Evolutionary conservation across 2,797 vertebrate genomes (phyloP), one percentile per base, ranked within the genome.

Genomic region (Tadarida brasiliensis): DNA sequence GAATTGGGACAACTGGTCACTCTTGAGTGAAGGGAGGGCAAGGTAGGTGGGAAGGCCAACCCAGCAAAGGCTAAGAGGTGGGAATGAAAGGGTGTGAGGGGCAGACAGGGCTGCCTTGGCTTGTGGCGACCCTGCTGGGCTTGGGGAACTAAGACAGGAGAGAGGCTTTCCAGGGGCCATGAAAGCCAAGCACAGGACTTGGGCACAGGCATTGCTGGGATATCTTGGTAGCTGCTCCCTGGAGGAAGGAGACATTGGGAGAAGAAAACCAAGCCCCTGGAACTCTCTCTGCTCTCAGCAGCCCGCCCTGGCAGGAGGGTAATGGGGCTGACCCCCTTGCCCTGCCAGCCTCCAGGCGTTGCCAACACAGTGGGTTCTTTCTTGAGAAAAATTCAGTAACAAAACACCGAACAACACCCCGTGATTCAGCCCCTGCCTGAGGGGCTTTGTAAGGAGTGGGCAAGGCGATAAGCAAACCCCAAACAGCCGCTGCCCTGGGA

Each of bases 331-430:
- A 68, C 57, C 24, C n/a, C 67, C 65, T 15, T 3, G 28, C 51
- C 44, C 78, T 5, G 10, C 51, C 92, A 74, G 82, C 30, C 83
- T 78, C 33, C 56, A 51, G 94, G 57, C 2, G 0, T 20, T 56
- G 71, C 56, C 3, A 24, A 88, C 76, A 92, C 80, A 94, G 80
- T 70, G 76, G 76, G 67, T 11, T 85, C 89, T 96, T 95, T 89
- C 73, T 89, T 68, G 0, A 56, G 73, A 87, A 92, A 88, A 76
- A 81, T 93, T 86, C 30, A 22, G 76, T 84, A 84, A 89, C 47
- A 30, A 89, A 93, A 91, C 63, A 68, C 51, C 22, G 14, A 76
- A 67, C 15, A 86, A 61, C 63, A 63, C 33, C n/a, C 28, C 5
- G 1, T 54, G 84, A 92, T 84, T 68, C 92, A 91, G 94, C 44